These are phyloP conservation scores for Ryuthela nishihirai DNA, from an alignment of 2,888 invertebrate species.

Conservation along the genomic window DNA sequence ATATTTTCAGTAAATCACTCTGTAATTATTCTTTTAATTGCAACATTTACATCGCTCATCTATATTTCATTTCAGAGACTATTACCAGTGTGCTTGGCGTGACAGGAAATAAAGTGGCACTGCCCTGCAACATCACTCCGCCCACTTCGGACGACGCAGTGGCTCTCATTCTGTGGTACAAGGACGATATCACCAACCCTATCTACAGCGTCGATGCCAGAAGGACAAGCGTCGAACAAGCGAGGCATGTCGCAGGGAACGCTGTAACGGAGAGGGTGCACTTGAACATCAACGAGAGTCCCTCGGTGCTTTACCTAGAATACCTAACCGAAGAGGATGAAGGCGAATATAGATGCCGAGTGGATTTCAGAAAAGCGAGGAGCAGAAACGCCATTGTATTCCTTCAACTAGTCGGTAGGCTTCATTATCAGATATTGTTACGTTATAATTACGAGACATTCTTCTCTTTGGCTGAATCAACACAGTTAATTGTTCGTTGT, in stretches of 20 bases:
- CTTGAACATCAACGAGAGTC: constrained; percentile 14
- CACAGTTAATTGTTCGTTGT: too few species aligned
- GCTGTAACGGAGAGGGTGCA: constrained; percentile 9
- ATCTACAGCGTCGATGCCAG: constrained; percentile 33
- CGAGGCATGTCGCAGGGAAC: constrained; percentile 3
- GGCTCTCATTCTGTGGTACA: constrained; percentile 31
- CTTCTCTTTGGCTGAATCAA: too few species aligned
- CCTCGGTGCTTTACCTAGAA: constrained; percentile 29
- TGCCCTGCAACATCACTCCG: constrained; percentile 31
- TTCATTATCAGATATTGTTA: too few species aligned
- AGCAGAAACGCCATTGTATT: constrained; percentile 86
- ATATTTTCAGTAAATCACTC: too few species aligned
- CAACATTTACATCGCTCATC: background rate
- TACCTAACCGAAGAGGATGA: constrained; percentile 77
- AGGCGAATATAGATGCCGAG: constrained; percentile 82
- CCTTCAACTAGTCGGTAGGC: constrained; percentile 80
- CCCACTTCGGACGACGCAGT: constrained; percentile 22
- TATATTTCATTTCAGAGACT: constrained; percentile 6
- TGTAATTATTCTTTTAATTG: too few species aligned
- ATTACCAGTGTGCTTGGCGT: constrained; percentile 24
- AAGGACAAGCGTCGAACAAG: constrained; percentile 11
- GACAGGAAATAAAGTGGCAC: constrained; percentile 18
- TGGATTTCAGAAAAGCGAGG: constrained; percentile 85
- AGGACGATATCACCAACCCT: constrained; percentile 33
- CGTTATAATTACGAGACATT: too few species aligned